Percentiles rank a stretch among this genome's conserved stretches.
These are phyloP conservation scores for Odontamblyopus rebecca DNA, from an alignment of 2,797 vertebrate species.

Conservation along the genomic window DNA sequence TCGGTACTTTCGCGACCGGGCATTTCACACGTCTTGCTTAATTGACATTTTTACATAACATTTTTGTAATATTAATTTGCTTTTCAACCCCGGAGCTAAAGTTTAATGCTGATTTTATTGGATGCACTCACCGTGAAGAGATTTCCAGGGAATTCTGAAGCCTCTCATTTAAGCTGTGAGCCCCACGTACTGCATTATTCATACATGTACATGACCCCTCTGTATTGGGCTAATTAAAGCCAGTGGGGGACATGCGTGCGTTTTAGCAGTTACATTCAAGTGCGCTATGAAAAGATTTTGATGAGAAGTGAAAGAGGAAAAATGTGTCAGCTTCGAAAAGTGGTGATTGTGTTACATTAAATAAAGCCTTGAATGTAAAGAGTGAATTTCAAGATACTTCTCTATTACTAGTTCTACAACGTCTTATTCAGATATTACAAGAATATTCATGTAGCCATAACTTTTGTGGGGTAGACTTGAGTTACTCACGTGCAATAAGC, in stretches of 20 bases:
- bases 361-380: neutral
- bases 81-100: slow-evolving; percentile 18
- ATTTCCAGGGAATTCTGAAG: neutral
- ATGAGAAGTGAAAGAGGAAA: neutral
- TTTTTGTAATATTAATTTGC: slow-evolving; percentile 25
- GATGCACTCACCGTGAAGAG: neutral
- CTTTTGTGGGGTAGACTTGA: too few relatives aligned
- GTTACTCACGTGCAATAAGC: too few relatives aligned
- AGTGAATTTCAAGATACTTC: neutral
- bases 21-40: slow-evolving; percentile 17
- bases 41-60: slow-evolving; percentile 12
- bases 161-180: neutral
- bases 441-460: too few relatives aligned
- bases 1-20: too few relatives aligned
- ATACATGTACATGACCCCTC: slow-evolving; percentile 7
- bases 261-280: neutral
- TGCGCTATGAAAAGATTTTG: neutral
- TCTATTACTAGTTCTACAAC: too few relatives aligned
- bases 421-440: too few relatives aligned
- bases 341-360: neutral
- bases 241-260: neutral
- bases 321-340: neutral
- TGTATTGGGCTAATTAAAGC: slow-evolving; percentile 11
- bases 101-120: neutral
- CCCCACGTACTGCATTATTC: neutral